A percentile compares a stretch with the other conserved stretches of the same genome.
Evolutionary conservation across 2,113 vertebrate genomes (phyloP).

Genomic region (Emydura subglobosa): DNA sequence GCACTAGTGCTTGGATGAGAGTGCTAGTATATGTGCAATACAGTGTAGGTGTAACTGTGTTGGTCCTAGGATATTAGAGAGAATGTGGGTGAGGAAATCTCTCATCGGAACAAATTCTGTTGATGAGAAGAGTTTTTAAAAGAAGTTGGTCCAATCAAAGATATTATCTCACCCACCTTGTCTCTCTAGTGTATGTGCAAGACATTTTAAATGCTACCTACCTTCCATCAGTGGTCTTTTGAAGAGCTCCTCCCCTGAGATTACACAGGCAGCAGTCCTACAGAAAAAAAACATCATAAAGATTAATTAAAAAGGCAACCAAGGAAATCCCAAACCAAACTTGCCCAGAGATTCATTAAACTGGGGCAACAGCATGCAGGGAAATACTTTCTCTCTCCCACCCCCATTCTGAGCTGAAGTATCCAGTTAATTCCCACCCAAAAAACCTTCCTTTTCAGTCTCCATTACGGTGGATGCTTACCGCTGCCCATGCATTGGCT

Average conservation of each 20-base stretch:
- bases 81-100: neutral
- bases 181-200: neutral
- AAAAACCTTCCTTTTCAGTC: rapidly evolving
- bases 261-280: conserved; percentile 97
- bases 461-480: conserved; percentile 66
- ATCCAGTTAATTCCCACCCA: neutral
- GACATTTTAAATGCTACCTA: conserved; percentile 47
- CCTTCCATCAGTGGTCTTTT: conserved; percentile 91
- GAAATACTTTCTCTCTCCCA: rapidly evolving
- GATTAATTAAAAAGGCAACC: rapidly evolving
- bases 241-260: conserved; percentile 93
- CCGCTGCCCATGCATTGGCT: conserved; percentile 87
- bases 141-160: neutral
- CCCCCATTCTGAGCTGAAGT: rapidly evolving
- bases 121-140: neutral
- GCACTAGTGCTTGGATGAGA: neutral
- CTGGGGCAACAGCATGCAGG: rapidly evolving
- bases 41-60: neutral
- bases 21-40: neutral
- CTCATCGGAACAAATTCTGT: neutral
- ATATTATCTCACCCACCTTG: neutral
- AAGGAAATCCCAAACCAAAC: rapidly evolving
- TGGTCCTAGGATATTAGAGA: neutral
- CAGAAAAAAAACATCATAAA: conserved; percentile 18
- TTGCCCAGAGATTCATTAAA: rapidly evolving